Evolutionary conservation across 2,113 vertebrate genomes (phyloP).

Genomic region (Leptosomus discolor): DNA sequence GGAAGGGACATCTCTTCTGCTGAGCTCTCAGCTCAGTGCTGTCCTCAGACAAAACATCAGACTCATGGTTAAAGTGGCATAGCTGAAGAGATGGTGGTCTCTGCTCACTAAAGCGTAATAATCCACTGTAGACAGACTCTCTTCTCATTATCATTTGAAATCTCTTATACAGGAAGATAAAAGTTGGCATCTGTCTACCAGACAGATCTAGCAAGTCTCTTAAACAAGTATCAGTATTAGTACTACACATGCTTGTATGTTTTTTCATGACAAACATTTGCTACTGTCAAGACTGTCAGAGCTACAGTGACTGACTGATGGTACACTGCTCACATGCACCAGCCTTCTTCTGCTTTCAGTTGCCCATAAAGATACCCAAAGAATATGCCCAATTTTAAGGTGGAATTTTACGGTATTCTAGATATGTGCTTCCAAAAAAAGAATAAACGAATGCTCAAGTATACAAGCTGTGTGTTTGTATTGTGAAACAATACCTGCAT

Average conservation of each 20-base stretch:
- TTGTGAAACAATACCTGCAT: neutral
- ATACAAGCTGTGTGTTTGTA: neutral
- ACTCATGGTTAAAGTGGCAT: neutral
- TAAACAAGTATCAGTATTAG: neutral
- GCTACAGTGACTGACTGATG: neutral
- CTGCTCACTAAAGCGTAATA: neutral
- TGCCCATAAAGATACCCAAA: neutral
- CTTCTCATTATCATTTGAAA: neutral
- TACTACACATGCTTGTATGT: neutral
- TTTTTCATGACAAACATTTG: neutral
- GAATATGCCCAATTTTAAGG: neutral
- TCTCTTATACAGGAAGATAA: neutral
- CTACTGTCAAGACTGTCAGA: neutral
- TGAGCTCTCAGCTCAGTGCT: neutral
- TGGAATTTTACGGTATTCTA: neutral
- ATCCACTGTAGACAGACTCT: neutral
- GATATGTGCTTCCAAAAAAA: neutral
- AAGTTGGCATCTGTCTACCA: neutral
- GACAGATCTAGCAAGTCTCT: neutral
- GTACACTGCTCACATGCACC: neutral
- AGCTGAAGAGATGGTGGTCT: neutral
- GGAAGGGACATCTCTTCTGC: neutral
- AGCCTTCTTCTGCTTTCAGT: neutral
- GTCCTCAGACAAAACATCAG: neutral
- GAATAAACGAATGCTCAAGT: neutral